These are phyloP conservation scores for Plebejus melissa DNA, from an alignment of 2,888 invertebrate genomes.

Conservation along the genomic window DNA sequence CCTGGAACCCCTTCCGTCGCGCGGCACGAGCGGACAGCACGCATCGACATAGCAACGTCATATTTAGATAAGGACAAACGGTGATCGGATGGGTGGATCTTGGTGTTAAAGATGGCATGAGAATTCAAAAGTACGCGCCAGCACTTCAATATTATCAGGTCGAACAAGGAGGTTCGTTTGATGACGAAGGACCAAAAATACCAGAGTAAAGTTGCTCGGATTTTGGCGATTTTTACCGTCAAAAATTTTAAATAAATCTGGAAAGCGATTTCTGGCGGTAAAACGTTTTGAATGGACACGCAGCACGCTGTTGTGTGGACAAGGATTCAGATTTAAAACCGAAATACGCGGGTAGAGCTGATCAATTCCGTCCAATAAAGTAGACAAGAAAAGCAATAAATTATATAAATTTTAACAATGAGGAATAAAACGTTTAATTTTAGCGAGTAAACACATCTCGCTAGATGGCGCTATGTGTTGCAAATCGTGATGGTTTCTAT, in stretches of 20 bases:
- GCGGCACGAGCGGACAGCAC: conserved; percentile 73
- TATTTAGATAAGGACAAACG: conserved; percentile 66
- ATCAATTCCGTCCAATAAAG: not conserved
- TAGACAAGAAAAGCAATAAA: not conserved
- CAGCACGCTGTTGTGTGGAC: not conserved
- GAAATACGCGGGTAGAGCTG: not conserved
- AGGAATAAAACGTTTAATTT: not conserved
- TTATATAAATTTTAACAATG: not conserved
- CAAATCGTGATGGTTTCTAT: not conserved
- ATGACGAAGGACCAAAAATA: not conserved
- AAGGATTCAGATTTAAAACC: not conserved
- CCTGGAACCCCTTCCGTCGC: conserved; percentile 87
- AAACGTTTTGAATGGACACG: not conserved
- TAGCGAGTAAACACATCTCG: not conserved
- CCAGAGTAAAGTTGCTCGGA: not conserved
- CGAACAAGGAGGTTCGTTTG: not conserved
- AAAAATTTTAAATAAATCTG: not conserved
- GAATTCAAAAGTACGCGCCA: not conserved
- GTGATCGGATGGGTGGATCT: not conserved
- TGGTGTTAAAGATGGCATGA: too few species aligned
- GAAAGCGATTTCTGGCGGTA: not conserved
- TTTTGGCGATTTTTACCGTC: not conserved
- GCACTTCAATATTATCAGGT: not conserved
- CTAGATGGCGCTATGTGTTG: not conserved
- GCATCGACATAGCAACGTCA: conserved; percentile 69